Evolutionary conservation across 30 jellyfish, hydroid and myxozoan species (phyloP).

Genomic region (Aurelia sp.): DNA sequence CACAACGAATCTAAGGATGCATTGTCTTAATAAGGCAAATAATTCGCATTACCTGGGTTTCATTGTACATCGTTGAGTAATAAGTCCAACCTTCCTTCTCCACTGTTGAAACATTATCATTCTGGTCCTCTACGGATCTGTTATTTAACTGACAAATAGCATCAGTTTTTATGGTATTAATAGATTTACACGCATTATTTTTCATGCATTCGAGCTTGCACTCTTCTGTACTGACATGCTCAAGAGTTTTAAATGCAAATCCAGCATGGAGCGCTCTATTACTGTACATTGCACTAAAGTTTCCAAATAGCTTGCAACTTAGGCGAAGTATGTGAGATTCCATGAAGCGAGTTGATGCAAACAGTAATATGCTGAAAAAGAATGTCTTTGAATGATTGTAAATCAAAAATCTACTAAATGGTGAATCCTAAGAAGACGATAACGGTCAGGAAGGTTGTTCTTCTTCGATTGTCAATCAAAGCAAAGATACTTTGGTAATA

Average conservation of each 20-base stretch:
- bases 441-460: too few species aligned
- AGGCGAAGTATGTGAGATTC: constrained; percentile 21
- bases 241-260: background rate
- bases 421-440: too few species aligned
- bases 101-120: background rate
- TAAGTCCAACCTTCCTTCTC: constrained; percentile 28
- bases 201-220: constrained; percentile 11
- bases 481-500: too few species aligned
- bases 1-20: too few species aligned
- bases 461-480: too few species aligned
- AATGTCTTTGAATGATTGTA: too few species aligned
- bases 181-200: constrained; percentile 3
- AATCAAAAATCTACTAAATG: too few species aligned
- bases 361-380: too few species aligned
- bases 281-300: background rate
- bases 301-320: constrained; percentile 11
- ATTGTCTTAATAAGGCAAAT: background rate
- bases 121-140: background rate
- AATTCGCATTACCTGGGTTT: background rate
- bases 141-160: constrained; percentile 15
- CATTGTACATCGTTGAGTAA: constrained; percentile 23
- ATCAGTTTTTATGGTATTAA: constrained; percentile 6
- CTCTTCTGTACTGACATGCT: background rate
- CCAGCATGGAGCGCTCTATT: background rate
- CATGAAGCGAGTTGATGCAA: too few species aligned